These are phyloP conservation scores for Silurus meridionalis DNA, from an alignment of 2,113 vertebrate genomes.

Conservation along the genomic window DNA sequence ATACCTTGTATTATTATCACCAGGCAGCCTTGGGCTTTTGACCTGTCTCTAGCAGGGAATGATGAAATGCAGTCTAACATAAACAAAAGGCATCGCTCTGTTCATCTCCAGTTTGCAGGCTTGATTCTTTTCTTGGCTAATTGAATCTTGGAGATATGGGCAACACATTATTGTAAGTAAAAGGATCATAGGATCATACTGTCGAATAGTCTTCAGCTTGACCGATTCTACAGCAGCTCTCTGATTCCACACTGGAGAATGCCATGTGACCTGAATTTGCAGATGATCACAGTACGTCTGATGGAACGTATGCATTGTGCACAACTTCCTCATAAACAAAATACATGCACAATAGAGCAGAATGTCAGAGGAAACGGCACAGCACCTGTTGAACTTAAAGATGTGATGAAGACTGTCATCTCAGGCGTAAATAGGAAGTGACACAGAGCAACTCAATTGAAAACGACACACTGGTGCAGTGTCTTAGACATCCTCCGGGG, in stretches of 20 bases:
- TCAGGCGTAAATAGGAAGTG: slow-evolving; percentile 69
- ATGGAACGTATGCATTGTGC: slow-evolving; percentile 43
- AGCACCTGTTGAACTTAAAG: slow-evolving; percentile 71
- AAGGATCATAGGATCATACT: neutral
- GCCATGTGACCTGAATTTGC: slow-evolving; percentile 23
- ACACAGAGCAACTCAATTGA: slow-evolving; percentile 41
- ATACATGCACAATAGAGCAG: slow-evolving; percentile 52
- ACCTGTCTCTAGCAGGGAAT: slow-evolving; percentile 50
- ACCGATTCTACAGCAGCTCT: neutral
- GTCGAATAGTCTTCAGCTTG: neutral
- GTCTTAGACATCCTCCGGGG: slow-evolving; percentile 61
- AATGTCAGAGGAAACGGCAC: slow-evolving; percentile 69
- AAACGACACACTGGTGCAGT: slow-evolving; percentile 28
- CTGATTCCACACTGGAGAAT: neutral
- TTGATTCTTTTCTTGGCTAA: neutral
- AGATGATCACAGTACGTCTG: slow-evolving; percentile 37
- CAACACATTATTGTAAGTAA: neutral
- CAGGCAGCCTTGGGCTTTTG: slow-evolving; percentile 28
- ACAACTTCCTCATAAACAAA: slow-evolving; percentile 58
- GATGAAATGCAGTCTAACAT: slow-evolving; percentile 61
- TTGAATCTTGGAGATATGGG: neutral
- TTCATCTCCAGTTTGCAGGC: slow-evolving; percentile 28
- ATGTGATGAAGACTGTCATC: slow-evolving; percentile 48
- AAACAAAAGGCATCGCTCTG: slow-evolving; percentile 61
- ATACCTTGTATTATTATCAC: slow-evolving; percentile 54